Conservation (phyloP, 2,797 vertebrate genomes). For the Sebastiscus albofasciatus region DNA sequence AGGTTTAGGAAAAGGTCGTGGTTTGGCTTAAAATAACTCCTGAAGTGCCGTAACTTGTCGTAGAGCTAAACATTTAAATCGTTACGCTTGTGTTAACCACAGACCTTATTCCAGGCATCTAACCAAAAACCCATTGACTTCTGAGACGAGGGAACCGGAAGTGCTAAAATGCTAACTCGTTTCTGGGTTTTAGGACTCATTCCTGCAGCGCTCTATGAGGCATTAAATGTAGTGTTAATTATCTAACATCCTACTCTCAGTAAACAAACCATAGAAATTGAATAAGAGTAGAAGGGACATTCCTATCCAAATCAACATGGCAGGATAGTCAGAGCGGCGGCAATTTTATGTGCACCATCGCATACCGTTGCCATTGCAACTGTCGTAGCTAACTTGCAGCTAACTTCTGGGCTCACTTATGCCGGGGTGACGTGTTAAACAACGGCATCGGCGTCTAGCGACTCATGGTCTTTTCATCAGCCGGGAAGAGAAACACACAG, state of each 20-base stretch:
- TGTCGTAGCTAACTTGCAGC: no score
- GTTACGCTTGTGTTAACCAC: accelerated
- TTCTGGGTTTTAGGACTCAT: no score
- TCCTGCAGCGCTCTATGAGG: background rate
- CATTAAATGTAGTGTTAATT: background rate
- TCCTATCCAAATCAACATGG: no score
- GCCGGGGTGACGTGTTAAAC: background rate
- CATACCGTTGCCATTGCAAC: background rate
- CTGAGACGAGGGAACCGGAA: no score
- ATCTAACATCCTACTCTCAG: background rate
- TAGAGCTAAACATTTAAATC: no score
- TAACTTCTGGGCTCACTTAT: background rate
- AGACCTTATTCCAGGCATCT: no score
- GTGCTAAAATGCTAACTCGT: accelerated
- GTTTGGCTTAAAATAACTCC: background rate
- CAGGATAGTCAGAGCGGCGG: no score
- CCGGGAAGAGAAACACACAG: no score
- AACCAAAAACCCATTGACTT: no score
- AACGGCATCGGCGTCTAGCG: background rate
- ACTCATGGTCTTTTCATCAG: no score
- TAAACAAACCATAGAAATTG: no score
- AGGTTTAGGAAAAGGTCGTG: background rate
- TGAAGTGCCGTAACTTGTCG: no score
- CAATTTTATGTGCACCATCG: accelerated
- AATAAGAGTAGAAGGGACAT: background rate